Evolutionary conservation across 2,113 vertebrate genomes (phyloP).

Genomic region (Lates calcarifer): DNA sequence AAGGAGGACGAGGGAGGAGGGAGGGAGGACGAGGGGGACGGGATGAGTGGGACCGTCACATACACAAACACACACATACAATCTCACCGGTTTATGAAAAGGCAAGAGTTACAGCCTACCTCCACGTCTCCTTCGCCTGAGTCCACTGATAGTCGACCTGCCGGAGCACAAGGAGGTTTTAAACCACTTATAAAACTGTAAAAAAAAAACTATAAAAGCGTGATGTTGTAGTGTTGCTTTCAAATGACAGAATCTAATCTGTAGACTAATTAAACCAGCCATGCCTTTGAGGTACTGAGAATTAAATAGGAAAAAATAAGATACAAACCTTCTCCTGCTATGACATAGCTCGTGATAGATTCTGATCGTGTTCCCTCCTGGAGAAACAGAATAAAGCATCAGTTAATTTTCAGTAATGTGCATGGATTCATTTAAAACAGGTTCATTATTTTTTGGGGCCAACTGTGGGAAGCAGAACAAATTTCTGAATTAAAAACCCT

Average conservation of each 20-base stretch:
- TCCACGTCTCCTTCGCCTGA: constrained; percentile 89
- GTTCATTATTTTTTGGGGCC: neutral
- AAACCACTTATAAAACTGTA: neutral
- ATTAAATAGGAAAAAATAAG: neutral
- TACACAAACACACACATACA: constrained; percentile 35
- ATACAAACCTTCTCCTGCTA: constrained; percentile 80
- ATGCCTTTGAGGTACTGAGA: too few species aligned
- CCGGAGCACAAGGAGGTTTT: constrained; percentile 8
- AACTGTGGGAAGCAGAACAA: neutral
- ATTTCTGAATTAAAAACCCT: too few species aligned
- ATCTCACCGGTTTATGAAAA: neutral
- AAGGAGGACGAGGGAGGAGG: constrained; percentile 43
- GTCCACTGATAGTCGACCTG: constrained; percentile 88
- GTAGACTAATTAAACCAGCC: neutral
- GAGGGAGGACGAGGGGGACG: constrained; percentile 80
- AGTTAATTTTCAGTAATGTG: neutral
- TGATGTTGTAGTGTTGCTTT: too few species aligned
- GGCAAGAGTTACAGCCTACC: constrained; percentile 57
- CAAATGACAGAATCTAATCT: too few species aligned
- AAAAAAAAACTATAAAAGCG: too few species aligned
- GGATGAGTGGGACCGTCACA: constrained; percentile 56
- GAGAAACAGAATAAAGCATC: neutral
- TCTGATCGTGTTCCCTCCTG: constrained; percentile 81
- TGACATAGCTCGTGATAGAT: constrained; percentile 69
- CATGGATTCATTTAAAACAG: neutral